A percentile compares a stretch with the other conserved stretches of the same genome.
phyloP scores from a whole-genome alignment of 2,113 vertebrate species.

The Acinonyx jubatus region DNA sequence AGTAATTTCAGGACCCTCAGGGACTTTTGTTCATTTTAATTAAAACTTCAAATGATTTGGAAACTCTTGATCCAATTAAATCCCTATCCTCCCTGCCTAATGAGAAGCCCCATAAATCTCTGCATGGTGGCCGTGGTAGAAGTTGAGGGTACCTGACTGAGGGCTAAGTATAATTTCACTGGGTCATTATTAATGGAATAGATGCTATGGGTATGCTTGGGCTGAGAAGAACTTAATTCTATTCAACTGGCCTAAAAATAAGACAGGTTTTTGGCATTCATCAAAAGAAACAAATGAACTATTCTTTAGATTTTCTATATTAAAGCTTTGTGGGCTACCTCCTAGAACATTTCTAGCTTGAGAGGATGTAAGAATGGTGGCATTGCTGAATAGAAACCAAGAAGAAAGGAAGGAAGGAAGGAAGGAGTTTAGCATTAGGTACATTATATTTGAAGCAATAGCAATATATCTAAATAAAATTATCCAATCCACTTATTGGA shows the following conservation, averaged over 20 bases:
- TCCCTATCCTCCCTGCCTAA: background rate
- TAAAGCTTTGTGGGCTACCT: background rate
- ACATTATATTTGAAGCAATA: background rate
- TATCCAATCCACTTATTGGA: background rate
- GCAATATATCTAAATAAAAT: background rate
- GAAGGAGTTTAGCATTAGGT: background rate
- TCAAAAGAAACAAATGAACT: background rate
- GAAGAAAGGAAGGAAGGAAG: background rate
- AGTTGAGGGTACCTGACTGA: background rate
- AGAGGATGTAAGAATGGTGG: background rate
- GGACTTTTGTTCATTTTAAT: constrained; percentile 11
- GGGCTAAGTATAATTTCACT: background rate
- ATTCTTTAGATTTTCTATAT: background rate
- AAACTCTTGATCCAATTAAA: constrained; percentile 1
- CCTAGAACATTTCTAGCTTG: background rate
- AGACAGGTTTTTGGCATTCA: background rate
- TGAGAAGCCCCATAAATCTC: background rate
- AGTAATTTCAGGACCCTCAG: background rate
- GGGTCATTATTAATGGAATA: background rate
- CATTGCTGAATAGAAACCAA: background rate
- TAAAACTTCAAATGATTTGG: background rate
- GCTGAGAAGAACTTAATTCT: background rate
- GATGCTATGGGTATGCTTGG: background rate
- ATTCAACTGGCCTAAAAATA: background rate
- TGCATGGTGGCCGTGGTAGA: background rate